Base-by-base conservation (phyloP, 2,888 invertebrate genomes). In the Cryptus viduatorius region DNA sequence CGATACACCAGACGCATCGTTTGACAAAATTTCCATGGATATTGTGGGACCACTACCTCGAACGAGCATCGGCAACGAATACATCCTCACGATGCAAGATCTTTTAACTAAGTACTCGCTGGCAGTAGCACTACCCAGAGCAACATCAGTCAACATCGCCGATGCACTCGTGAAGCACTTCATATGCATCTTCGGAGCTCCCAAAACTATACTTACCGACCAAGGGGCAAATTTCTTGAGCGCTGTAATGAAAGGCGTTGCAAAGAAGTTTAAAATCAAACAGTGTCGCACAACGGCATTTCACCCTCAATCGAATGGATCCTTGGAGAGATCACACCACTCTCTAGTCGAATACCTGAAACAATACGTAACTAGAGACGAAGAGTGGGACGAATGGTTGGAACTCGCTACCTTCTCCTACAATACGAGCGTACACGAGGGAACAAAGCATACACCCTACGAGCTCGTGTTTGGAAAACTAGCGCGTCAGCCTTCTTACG, bases 31-130 rank as follows among this genome's bases (percentile, higher is more conserved):
- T 8, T 68, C 87, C 0, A 14, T 88, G 7, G 87, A 89, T 42
- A 81, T 88, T 1, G 82, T 87, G 2, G 88, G 88, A 4, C 87
- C 88, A 5, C 64, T 89, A 4, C 82, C 84, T 4, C 16, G 53
- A 1, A 87, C 87, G 4, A 12, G 71, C 29, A 19, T 31, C 12
- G 86, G 84, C 1, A 89, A 90, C 31, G 78, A 77, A 31, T 89
- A 88, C 31, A 83, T 87, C 14, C 59, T 85, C 10, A 85, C 85
- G 0, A 82, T 83, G 7, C 82, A 85, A 14, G 82, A 85, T 42
- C 24, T 80, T 4, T 86, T 24, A 24, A 24, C 24, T 24, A 24
- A 24, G 24, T 24, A 24, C 2, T 24, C 24, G 24, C 3, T 24
- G 7, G 86, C 83, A 1, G 69, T 84, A 31, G 79, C 86, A 8